Evolutionary conservation across 2,113 vertebrate species (phyloP), one percentile per base, ranked within the genome.

Genomic region (Trogon melanurus): DNA sequence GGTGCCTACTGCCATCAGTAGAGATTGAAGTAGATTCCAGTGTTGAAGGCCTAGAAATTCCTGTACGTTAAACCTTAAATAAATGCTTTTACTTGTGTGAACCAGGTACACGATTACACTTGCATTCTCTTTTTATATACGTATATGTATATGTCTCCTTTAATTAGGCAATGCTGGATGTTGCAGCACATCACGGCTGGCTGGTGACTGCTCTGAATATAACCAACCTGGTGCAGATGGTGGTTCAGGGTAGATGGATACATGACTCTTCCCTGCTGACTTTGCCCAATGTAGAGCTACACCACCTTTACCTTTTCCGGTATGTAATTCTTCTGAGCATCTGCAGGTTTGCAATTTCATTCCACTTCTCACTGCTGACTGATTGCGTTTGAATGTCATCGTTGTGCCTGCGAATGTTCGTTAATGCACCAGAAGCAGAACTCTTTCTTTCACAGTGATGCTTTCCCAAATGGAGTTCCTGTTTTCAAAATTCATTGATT

Each of bases 181-280:
- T 99, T 38, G 98, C 98, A 89, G 99, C 99, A 26, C 98, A 99
- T 38, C 98, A 99, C 80, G 99, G 99, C 79, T 99, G 99, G 99
- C 97, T 99, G 56, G 98, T 99, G 41, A 97, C 99, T 14, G 98
- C 98, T 64, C 97, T 99, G 64, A 98, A 98, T 69, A 98, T 99
- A 91, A 99, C 98, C 74, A 98, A n/a, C 85, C 97, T 99, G 57
- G 97, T 99, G 44, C 99, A 99, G 97, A 99, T 99, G 99, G 95
- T 99, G 17, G 95, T 99, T 83, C 99, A 99, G 97, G 99, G 98
- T 6, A 97, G 99, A 88, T 99, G 99, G 99, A 96, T 99, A 48
- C 97, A 99, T 48, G 98, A 99, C 58, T 99, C 98, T 62, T 99
- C 99, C 5, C 97, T 99, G 48, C 98, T 99, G 72, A 99, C 98